phyloP scores from a whole-genome alignment of 2,888 invertebrate genomes.

The Galerucella nymphaeae region DNA sequence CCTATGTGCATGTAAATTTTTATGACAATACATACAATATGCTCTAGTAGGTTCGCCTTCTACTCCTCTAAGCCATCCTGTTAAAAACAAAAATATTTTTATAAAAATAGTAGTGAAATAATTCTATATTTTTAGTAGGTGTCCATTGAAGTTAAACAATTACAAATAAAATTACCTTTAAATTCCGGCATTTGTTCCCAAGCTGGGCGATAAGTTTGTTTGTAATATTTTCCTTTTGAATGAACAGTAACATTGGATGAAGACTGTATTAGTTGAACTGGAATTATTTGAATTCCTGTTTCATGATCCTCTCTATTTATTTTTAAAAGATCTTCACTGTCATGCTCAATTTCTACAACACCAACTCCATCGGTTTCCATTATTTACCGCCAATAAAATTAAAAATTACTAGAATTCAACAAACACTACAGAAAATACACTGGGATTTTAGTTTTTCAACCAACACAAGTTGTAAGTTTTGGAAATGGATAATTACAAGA shows the following conservation, averaged over 20 bases:
- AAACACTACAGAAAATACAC: background rate
- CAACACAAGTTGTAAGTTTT: background rate
- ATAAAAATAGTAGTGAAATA: too few species aligned
- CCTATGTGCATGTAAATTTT: conserved; percentile 71
- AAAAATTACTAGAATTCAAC: conserved; percentile 46
- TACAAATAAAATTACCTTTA: conserved; percentile 64
- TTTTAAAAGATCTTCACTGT: conserved; percentile 19
- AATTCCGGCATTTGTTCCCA: conserved; percentile 72
- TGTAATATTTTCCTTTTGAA: conserved; percentile 64
- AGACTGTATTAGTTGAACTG: conserved; percentile 52
- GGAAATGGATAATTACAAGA: conserved; percentile 3
- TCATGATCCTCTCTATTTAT: conserved; percentile 19
- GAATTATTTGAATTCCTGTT: conserved; percentile 49
- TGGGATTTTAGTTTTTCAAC: conserved; percentile 29
- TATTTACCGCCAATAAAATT: conserved; percentile 51
- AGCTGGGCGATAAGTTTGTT: conserved; percentile 70
- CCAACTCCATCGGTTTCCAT: conserved; percentile 50
- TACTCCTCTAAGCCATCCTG: conserved; percentile 70
- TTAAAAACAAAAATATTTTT: conserved; percentile 38
- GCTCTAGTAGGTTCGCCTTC: conserved; percentile 69
- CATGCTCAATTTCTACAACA: conserved; percentile 20
- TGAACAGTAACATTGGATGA: conserved; percentile 50
- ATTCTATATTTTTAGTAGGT: background rate
- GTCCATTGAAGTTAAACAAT: background rate
- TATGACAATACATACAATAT: conserved; percentile 69